Percentiles rank a stretch among this genome's conserved stretches.
These are phyloP conservation scores for Pseudochromis fuscus DNA, from an alignment of 2,797 vertebrate genomes.

Conservation along the genomic window DNA sequence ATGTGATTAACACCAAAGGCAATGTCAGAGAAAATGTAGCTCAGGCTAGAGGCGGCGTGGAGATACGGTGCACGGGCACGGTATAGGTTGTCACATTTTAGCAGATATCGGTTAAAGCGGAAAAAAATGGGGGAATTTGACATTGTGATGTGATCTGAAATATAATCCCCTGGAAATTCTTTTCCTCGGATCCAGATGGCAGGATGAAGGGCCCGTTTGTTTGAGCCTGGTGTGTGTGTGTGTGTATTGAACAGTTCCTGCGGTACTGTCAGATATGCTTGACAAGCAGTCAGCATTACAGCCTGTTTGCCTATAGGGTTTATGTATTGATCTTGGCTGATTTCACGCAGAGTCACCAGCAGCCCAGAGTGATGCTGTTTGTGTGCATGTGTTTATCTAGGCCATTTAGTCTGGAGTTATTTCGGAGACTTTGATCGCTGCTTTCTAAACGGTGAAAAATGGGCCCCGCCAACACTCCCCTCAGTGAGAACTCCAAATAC, in stretches of 20 bases:
- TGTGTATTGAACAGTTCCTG: conserved; percentile 23
- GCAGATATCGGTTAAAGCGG: neutral
- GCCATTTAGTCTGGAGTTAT: conserved; percentile 21
- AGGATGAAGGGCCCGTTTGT: conserved; percentile 14
- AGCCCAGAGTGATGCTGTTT: conserved; percentile 19
- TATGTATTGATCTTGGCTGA: conserved; percentile 52
- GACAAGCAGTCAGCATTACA: conserved; percentile 32
- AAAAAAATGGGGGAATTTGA: neutral
- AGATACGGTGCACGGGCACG: neutral
- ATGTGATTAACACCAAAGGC: conserved; percentile 7
- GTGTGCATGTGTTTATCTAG: conserved; percentile 19
- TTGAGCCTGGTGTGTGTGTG: neutral
- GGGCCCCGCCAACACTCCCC: conserved; percentile 12
- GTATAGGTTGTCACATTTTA: neutral
- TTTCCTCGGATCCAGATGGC: conserved; percentile 2
- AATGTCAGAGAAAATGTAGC: conserved; percentile 9
- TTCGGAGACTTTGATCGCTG: conserved; percentile 26
- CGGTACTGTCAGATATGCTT: conserved; percentile 26
- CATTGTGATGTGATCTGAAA: conserved; percentile 29
- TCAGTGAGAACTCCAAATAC: conserved; percentile 13
- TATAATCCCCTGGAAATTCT: conserved; percentile 22
- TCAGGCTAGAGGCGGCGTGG: neutral
- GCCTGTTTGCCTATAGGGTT: conserved; percentile 46
- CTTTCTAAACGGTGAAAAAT: conserved; percentile 37
- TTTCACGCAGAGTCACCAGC: conserved; percentile 56